Evolutionary conservation across 1,140 invertebrate species (phyloP), one percentile per base, ranked within the genome.

Genomic region (Drosophila malerkotliana): DNA sequence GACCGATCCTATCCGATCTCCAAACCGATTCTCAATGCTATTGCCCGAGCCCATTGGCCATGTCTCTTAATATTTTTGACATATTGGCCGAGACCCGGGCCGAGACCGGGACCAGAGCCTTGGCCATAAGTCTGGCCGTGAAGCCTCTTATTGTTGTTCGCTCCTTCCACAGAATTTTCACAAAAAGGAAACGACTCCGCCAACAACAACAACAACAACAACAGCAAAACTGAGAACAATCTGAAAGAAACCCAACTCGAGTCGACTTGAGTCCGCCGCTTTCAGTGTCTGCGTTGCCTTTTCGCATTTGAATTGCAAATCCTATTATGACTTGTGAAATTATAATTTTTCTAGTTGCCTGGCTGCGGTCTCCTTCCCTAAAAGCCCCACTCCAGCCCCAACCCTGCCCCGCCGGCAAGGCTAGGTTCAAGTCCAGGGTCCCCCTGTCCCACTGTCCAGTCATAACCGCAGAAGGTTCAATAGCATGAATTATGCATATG

Each of bases 291-390:
- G 66, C 66, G 71, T 81, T 71, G 67, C 67, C 66, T 49, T 71
- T 69, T 79, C 63, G 79, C 76, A 91, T 91, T 91, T 91, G 89
- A 91, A 91, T 91, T 91, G 89, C 89, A 91, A 91, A 91, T 91
- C 81, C 81, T 90, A 87, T 91, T 91, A 90, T 91, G 89, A 91
- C 89, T 91, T 80, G 84, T 90, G 82, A 91, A 91, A 91, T 91
- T 91, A 84, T 82, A 83, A 90, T 78, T 91, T 80, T 78, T 83
- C 78, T 84, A 89, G 80, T 80, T 66, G 82, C 82, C 80, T 62
- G 73, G 48, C 73, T 57, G 74, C 54, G 57, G 63, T 77, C 63
- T 68, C 30, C 67, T 44, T 18, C 45, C 7, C 21, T 18, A 10
- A 7, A 44, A 14, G 6, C 18, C 14, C 26, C 45, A 28, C 26